phyloP scores from a whole-genome alignment of 2,113 vertebrate genomes.

The Pitta sordida region DNA sequence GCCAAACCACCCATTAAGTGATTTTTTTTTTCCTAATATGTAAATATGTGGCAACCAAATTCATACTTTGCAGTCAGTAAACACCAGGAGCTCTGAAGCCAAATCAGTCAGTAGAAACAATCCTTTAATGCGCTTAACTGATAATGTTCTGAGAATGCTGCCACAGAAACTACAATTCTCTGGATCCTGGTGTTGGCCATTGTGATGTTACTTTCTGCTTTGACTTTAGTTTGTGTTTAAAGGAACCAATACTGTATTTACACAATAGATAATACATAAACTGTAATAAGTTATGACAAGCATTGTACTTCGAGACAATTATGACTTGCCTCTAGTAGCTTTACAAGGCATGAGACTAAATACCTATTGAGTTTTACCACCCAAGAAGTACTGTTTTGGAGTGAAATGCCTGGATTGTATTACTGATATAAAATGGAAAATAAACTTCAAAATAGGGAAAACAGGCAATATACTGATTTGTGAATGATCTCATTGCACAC shows the following conservation, averaged over 20 bases:
- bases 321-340: slow-evolving; percentile 23
- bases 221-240: neutral
- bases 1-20: neutral
- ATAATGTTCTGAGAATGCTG: neutral
- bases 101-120: neutral
- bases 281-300: slow-evolving; percentile 41
- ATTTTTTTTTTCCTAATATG: neutral
- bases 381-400: slow-evolving; percentile 29
- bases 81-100: neutral
- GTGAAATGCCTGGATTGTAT: slow-evolving; percentile 19
- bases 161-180: neutral
- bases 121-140: neutral
- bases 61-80: neutral
- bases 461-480: neutral
- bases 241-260: slow-evolving; percentile 15
- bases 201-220: neutral
- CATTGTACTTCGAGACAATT: slow-evolving; percentile 58
- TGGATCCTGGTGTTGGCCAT: neutral
- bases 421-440: slow-evolving; percentile 41
- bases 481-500: neutral
- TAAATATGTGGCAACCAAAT: neutral
- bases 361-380: slow-evolving; percentile 58
- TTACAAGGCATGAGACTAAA: slow-evolving; percentile 38
- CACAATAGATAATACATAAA: slow-evolving; percentile 56
- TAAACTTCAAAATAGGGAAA: slow-evolving; percentile 23